Percentiles rank a stretch among this genome's conserved stretches.
phyloP scores from a whole-genome alignment of 2,888 invertebrate genomes.

The Dasypolia templi region DNA sequence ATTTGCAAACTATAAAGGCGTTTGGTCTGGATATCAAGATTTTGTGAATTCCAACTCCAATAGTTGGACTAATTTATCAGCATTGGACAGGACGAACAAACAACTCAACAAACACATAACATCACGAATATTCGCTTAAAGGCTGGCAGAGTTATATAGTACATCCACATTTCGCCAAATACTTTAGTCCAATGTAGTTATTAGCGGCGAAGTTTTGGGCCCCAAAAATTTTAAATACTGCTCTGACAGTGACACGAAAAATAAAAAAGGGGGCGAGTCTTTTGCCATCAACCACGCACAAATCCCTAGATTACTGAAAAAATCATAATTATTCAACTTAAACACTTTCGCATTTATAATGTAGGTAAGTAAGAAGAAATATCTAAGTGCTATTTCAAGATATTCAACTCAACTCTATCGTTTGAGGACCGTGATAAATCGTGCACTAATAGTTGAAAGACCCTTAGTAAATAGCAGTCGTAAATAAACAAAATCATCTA shows the following conservation, averaged over 20 bases:
- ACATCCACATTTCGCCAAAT: background rate
- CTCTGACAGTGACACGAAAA: no score
- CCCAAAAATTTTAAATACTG: background rate
- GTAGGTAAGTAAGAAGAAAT: background rate
- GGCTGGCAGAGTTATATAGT: background rate
- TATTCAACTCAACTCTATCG: conserved; percentile 2
- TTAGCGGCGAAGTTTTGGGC: background rate
- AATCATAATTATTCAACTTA: no score
- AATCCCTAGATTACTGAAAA: no score
- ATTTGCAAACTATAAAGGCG: background rate
- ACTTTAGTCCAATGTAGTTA: no score
- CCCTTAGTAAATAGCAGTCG: conserved; percentile 26
- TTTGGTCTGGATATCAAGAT: background rate
- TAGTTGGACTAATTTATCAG: background rate
- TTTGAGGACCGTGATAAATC: conserved; percentile 48
- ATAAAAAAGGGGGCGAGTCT: no score
- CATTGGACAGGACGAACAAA: background rate
- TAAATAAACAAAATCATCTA: conserved; percentile 44
- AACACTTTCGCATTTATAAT: background rate
- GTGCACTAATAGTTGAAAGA: conserved; percentile 36
- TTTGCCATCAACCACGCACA: no score
- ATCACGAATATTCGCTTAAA: background rate
- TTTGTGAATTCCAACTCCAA: background rate
- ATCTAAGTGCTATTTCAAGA: background rate
- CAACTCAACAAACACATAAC: background rate